These are phyloP conservation scores for Trididemnum clinides DNA, from an alignment of 23 tunicate genomes.

Conservation along the genomic window DNA sequence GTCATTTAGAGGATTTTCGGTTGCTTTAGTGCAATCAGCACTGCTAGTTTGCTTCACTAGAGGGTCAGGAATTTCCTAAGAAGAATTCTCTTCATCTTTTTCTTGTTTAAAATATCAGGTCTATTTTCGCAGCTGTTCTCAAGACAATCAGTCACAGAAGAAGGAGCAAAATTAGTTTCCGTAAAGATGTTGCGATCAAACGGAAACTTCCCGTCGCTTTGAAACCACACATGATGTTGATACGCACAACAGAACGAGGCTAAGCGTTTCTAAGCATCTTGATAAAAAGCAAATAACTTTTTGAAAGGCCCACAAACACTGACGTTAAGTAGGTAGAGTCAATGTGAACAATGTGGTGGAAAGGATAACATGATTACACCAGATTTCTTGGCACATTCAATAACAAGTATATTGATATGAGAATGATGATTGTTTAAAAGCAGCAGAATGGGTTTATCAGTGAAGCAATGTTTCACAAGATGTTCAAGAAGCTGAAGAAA, in stretches of 20 bases:
- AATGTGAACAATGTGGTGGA: slow-evolving; percentile 28
- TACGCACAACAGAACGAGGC: background rate
- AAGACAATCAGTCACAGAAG: background rate
- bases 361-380: slow-evolving; percentile 14
- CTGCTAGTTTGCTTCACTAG: no score
- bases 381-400: background rate
- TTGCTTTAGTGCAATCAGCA: no score
- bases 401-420: background rate
- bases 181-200: background rate
- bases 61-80: no score
- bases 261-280: background rate
- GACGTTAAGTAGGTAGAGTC: slow-evolving; percentile 38
- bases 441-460: background rate
- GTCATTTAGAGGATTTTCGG: no score
- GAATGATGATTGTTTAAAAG: background rate
- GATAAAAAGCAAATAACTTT: background rate
- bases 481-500: background rate
- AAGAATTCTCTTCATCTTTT: no score
- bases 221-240: background rate
- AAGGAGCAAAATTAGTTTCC: background rate
- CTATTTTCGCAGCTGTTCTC: no score
- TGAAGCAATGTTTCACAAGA: background rate
- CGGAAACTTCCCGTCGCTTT: background rate
- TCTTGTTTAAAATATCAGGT: no score
- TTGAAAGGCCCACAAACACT: slow-evolving; percentile 38